phyloP scores from a whole-genome alignment of 2,113 vertebrate species.

The Gobio gobio region DNA sequence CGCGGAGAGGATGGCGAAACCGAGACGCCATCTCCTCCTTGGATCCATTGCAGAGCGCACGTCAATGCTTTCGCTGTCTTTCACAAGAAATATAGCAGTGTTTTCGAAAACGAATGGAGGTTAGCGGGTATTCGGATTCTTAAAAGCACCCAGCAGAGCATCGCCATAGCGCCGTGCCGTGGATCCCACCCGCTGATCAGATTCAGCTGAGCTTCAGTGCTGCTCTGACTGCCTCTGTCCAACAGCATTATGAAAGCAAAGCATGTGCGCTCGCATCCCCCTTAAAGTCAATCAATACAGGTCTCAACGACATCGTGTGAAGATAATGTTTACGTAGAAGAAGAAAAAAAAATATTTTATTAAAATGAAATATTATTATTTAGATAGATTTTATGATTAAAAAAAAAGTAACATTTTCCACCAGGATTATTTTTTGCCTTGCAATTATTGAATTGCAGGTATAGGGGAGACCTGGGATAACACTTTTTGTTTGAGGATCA shows the following conservation, averaged over 20 bases:
- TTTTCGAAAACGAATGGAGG: neutral
- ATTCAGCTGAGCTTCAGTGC: neutral
- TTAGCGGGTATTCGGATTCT: neutral
- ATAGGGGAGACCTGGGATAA: too few species aligned
- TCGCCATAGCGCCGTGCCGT: constrained; percentile 38
- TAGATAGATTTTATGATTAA: too few species aligned
- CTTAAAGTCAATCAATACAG: neutral
- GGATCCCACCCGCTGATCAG: constrained; percentile 13
- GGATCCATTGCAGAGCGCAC: constrained; percentile 31
- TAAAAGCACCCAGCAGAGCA: neutral
- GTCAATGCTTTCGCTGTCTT: neutral
- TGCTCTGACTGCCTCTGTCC: neutral
- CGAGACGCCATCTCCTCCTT: constrained; percentile 58
- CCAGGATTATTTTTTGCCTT: too few species aligned
- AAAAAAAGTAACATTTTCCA: too few species aligned
- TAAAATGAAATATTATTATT: neutral
- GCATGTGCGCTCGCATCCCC: neutral
- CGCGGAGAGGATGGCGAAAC: constrained; percentile 58
- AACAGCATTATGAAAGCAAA: neutral
- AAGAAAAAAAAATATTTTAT: neutral
- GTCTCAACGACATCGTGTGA: constrained; percentile 55
- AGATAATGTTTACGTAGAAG: neutral
- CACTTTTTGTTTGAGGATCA: too few species aligned
- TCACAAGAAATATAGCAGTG: neutral
- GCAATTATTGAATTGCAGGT: too few species aligned